These are phyloP conservation scores for Patella caerulea DNA, from an alignment of 2,888 invertebrate species.

Conservation along the genomic window DNA sequence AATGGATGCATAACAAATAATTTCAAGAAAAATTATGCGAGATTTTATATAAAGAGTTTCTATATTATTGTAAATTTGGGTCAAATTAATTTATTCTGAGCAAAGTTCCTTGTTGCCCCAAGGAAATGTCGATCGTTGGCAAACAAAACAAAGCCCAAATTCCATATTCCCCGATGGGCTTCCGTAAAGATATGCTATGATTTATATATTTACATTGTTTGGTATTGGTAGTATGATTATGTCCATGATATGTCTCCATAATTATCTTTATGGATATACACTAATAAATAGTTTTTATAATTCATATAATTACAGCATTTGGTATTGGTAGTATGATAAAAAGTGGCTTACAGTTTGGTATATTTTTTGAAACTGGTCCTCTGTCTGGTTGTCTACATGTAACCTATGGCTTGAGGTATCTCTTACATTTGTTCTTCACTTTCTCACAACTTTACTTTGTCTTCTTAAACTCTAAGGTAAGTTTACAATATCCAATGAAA, in stretches of 20 bases:
- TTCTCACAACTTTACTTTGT: constrained; percentile 99
- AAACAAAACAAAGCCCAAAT: no score
- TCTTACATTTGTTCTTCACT: constrained; percentile 95
- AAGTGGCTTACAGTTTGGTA: constrained; percentile 94
- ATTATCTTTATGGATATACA: constrained; percentile 2
- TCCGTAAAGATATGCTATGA: no score
- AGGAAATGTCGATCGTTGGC: no score
- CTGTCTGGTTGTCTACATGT: constrained; percentile 91
- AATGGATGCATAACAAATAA: no score
- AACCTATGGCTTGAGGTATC: constrained; percentile 89
- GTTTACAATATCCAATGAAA: constrained; percentile 62
- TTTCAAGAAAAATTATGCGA: no score
- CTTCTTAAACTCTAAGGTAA: constrained; percentile 97
- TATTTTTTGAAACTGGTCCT: constrained; percentile 92
- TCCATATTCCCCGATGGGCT: no score
- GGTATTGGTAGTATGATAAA: constrained; percentile 98
- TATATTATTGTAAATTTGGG: no score
- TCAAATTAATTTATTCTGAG: no score
- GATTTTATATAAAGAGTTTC: no score
- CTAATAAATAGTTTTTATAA: no score
- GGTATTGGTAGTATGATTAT: constrained; percentile 12
- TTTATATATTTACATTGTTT: no score
- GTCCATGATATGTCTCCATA: constrained; percentile 18
- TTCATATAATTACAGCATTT: constrained; percentile 79
- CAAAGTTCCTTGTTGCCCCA: no score